Conservation (phyloP, 2,797 vertebrate species). For the Scolopax rusticola region DNA sequence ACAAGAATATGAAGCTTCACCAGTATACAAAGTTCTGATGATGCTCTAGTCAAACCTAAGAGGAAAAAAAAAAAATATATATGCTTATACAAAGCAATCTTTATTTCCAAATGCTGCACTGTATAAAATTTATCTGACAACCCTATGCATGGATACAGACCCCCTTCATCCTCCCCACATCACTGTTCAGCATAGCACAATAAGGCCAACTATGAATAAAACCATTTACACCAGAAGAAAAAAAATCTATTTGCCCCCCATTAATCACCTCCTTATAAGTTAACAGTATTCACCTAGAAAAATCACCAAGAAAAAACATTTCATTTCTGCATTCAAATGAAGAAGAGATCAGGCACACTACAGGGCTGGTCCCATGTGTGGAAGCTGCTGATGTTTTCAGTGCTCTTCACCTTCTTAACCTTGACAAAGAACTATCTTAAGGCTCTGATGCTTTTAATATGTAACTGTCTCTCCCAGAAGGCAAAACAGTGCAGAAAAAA, state of each 20-base stretch:
- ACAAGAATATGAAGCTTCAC: background rate
- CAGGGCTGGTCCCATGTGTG: background rate
- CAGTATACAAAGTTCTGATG: background rate
- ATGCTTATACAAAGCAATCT: background rate
- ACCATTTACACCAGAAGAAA: background rate
- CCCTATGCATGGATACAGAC: background rate
- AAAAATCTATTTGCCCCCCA: background rate
- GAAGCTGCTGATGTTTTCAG: background rate
- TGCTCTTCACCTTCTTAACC: background rate
- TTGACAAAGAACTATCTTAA: background rate
- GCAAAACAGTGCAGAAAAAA: background rate
- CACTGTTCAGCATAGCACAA: background rate
- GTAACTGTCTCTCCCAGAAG: background rate
- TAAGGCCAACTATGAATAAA: background rate
- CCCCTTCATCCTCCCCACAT: background rate
- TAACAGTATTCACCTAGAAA: background rate
- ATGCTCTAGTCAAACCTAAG: background rate
- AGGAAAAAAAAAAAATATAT: background rate
- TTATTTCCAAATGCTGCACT: constrained; percentile 51
- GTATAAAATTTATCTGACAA: background rate
- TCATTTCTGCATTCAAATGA: background rate
- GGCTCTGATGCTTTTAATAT: background rate
- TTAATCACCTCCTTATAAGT: background rate
- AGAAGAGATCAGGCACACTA: background rate
- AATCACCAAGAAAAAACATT: background rate